These are phyloP conservation scores for Lochmaea crataegi DNA, from an alignment of 2,888 invertebrate species.

Conservation along the genomic window DNA sequence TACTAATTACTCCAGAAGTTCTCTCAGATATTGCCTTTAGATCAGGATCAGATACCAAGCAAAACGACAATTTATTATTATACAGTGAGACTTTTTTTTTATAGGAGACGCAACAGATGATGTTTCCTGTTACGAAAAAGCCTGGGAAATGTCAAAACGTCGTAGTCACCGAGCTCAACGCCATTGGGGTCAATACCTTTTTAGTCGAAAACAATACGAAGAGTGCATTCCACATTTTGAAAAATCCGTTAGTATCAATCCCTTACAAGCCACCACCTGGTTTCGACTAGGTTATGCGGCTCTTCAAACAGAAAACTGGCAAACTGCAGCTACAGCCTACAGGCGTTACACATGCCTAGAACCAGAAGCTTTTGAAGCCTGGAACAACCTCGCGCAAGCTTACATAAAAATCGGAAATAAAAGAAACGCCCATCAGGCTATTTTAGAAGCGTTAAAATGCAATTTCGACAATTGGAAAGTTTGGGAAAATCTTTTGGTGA, in stretches of 20 bases:
- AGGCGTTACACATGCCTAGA: conserved; percentile 89
- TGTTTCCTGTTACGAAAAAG: conserved; percentile 83
- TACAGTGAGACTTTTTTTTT: conserved; percentile 5
- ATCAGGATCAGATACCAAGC: no score
- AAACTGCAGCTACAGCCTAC: conserved; percentile 85
- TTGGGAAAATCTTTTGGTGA: conserved; percentile 95
- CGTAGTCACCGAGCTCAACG: conserved; percentile 87
- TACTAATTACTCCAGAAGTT: no score
- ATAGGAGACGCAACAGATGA: conserved; percentile 77
- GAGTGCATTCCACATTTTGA: conserved; percentile 85
- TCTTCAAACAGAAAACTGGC: conserved; percentile 82
- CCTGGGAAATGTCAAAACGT: conserved; percentile 88
- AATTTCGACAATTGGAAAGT: conserved; percentile 94
- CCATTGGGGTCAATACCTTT: conserved; percentile 87
- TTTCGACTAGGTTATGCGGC: conserved; percentile 88
- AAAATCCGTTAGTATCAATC: conserved; percentile 86
- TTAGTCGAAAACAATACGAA: conserved; percentile 78
- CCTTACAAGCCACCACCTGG: conserved; percentile 89
- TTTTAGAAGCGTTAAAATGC: conserved; percentile 90
- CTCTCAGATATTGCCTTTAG: no score
- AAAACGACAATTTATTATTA: no score
- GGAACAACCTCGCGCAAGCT: conserved; percentile 97
- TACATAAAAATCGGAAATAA: conserved; percentile 90
- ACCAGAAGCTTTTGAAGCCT: conserved; percentile 91
- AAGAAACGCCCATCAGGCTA: conserved; percentile 82